Conservation (phyloP, 2,113 vertebrate species). For the Phalacrocorax pelagicus region DNA sequence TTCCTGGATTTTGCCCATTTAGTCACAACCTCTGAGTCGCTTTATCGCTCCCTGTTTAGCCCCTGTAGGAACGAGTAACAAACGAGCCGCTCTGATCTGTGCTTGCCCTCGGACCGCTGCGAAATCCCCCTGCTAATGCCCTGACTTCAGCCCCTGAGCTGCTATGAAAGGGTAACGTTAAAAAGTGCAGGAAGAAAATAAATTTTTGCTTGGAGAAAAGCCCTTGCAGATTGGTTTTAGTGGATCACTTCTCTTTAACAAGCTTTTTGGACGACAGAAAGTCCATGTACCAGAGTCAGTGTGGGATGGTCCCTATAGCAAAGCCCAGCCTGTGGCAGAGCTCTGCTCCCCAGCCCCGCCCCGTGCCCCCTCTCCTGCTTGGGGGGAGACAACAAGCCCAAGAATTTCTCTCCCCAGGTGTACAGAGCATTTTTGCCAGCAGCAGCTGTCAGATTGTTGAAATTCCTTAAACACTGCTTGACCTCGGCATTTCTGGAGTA, state of each 20-base stretch:
- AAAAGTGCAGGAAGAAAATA: not conserved
- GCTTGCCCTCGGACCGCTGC: not conserved
- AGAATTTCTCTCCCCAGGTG: not conserved
- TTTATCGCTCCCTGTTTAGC: not conserved
- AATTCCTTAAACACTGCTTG: slow-evolving; percentile 26
- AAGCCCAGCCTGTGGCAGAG: not conserved
- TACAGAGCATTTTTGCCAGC: slow-evolving; percentile 28
- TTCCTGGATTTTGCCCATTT: slow-evolving; percentile 52
- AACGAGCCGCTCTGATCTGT: not conserved
- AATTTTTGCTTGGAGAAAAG: not conserved
- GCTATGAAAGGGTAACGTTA: not conserved
- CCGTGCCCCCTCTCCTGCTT: not conserved
- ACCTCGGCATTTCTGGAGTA: not conserved
- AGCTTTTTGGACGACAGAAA: not conserved
- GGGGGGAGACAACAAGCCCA: not conserved
- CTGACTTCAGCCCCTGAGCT: not conserved
- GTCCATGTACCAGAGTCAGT: not conserved
- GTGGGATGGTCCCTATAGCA: not conserved
- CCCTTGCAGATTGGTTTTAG: not conserved
- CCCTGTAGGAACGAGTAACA: not conserved
- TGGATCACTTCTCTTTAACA: not conserved
- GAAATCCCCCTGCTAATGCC: not conserved
- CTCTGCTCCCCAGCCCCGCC: not conserved
- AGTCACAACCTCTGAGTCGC: not conserved
- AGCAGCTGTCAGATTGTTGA: slow-evolving; percentile 15